These are phyloP conservation scores for Nomada fabriciana DNA, from an alignment of 2,888 invertebrate species.

Conservation along the genomic window DNA sequence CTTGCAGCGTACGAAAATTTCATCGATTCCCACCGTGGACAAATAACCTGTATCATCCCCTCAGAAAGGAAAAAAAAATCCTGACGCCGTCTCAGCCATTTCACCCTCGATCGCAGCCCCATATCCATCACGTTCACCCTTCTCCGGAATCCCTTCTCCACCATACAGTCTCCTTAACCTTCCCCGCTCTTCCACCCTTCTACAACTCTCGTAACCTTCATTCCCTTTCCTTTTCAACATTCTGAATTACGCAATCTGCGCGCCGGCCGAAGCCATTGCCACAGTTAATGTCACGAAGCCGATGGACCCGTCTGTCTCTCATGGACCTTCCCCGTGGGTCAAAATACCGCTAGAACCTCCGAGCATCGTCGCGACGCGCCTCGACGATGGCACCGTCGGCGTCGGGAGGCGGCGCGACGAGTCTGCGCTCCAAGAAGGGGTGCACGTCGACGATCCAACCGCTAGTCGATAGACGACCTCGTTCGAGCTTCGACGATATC, in stretches of 20 bases:
- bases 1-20: too few relatives aligned
- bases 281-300: slow-evolving; percentile 2
- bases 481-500: slow-evolving; percentile 33
- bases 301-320: too few relatives aligned
- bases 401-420: slow-evolving; percentile 45
- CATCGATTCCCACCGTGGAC: background rate
- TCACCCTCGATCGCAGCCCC: background rate
- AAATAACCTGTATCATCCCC: background rate
- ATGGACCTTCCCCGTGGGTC: background rate
- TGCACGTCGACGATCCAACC: slow-evolving; percentile 60
- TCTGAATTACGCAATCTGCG: background rate
- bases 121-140: too few relatives aligned
- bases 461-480: slow-evolving; percentile 77
- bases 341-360: slow-evolving; percentile 15
- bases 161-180: too few relatives aligned
- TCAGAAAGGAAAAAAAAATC: background rate
- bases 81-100: slow-evolving; percentile 3
- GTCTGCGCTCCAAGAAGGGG: slow-evolving; percentile 70
- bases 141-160: too few relatives aligned
- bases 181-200: too few relatives aligned
- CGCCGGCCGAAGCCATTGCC: background rate
- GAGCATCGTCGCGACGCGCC: background rate
- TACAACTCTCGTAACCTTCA: background rate
- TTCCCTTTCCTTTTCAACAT: background rate
- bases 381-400: slow-evolving; percentile 4